phyloP scores from a whole-genome alignment of 2,113 vertebrate species.

The Neomonachus schauinslandi region DNA sequence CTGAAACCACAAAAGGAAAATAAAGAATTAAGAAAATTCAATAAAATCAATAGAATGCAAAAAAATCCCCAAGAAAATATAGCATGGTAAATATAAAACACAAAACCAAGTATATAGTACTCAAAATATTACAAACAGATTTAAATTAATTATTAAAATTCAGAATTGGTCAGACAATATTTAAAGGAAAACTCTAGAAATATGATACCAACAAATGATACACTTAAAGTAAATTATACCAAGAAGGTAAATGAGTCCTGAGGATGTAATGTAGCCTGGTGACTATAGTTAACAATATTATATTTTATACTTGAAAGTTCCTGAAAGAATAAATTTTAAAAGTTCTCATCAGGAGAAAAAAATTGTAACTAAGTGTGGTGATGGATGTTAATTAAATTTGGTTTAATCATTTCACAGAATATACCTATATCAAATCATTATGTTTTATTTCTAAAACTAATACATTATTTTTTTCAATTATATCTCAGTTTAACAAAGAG shows the following conservation, averaged over 20 bases:
- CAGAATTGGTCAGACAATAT: neutral
- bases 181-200: neutral
- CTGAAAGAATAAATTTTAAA: neutral
- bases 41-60: constrained; percentile 6
- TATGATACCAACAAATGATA: neutral
- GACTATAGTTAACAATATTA: neutral
- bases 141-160: neutral
- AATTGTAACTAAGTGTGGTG: neutral
- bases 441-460: neutral
- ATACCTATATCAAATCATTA: neutral
- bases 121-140: neutral
- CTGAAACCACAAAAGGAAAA: neutral
- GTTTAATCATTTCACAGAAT: neutral
- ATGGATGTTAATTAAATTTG: neutral
- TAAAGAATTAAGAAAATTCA: constrained; percentile 37
- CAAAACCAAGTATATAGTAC: neutral
- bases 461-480: neutral
- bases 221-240: neutral
- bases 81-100: neutral
- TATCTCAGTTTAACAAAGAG: neutral
- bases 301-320: neutral
- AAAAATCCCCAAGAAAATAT: neutral
- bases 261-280: neutral
- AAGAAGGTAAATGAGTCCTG: neutral
- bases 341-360: neutral